Percentiles rank a stretch among this genome's conserved stretches.
Conservation (phyloP, 1,140 invertebrate genomes). For the Aphaenogaster rudis region DNA sequence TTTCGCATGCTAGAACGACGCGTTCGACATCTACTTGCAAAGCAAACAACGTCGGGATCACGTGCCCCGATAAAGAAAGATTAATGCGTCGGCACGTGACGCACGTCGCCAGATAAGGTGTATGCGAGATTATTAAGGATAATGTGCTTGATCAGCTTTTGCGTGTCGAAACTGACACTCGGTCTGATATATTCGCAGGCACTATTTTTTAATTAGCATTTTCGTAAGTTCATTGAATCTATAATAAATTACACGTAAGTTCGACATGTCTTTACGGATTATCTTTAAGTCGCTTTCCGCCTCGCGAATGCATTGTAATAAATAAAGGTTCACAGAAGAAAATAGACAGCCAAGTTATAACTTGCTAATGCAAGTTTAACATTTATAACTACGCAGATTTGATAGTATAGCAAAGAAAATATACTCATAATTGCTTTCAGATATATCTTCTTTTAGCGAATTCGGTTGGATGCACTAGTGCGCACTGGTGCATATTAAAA, state of each 20-base stretch:
- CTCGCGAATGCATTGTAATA: background rate
- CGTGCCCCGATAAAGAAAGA: conserved; percentile 48
- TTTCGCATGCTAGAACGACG: background rate
- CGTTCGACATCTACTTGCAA: conserved; percentile 23
- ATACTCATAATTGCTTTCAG: no score
- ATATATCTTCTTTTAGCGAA: no score
- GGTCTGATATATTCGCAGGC: background rate
- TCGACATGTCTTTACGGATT: background rate
- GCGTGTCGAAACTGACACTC: background rate
- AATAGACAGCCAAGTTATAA: no score
- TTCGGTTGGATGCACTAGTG: no score
- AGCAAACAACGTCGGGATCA: conserved; percentile 39
- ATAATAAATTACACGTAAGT: background rate
- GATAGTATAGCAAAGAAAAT: no score
- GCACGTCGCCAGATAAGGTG: conserved; percentile 35
- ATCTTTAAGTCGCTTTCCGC: conserved; percentile 3
- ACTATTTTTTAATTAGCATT: background rate
- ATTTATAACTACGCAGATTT: no score
- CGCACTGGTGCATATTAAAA: no score
- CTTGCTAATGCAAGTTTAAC: no score
- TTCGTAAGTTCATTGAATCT: background rate
- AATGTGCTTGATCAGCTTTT: conserved; percentile 27
- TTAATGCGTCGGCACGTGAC: conserved; percentile 55
- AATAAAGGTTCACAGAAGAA: background rate
- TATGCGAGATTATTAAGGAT: conserved; percentile 2